These are phyloP conservation scores for Brotula barbata DNA, from an alignment of 2,797 vertebrate species.

Conservation along the genomic window DNA sequence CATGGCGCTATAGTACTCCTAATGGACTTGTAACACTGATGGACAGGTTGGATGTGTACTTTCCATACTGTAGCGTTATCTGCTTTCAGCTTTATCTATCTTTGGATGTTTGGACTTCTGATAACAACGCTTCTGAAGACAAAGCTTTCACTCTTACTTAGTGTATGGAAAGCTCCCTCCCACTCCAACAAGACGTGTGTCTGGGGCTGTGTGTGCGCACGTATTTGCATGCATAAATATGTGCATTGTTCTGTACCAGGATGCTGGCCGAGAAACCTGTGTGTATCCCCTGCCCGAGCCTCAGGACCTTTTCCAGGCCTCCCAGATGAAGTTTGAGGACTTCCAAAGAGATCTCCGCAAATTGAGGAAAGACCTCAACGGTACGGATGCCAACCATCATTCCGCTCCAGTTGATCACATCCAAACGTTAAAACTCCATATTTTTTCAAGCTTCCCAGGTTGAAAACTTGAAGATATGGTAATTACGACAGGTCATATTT, in stretches of 20 bases:
- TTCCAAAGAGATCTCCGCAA: slow-evolving; percentile 95
- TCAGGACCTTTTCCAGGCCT: slow-evolving; percentile 94
- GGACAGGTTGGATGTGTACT: slow-evolving; percentile 41
- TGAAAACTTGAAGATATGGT: slow-evolving; percentile 17
- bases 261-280: slow-evolving; percentile 91
- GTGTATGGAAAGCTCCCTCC: slow-evolving; percentile 52
- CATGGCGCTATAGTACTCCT: slow-evolving; percentile 60
- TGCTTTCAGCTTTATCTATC: background rate
- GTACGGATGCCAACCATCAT: slow-evolving; percentile 70
- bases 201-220: slow-evolving; percentile 33
- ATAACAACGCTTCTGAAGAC: slow-evolving; percentile 50
- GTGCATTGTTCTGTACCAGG: slow-evolving; percentile 75
- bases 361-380: slow-evolving; percentile 91
- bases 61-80: slow-evolving; percentile 17
- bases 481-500: slow-evolving; percentile 38
- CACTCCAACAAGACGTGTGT: slow-evolving; percentile 52
- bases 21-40: slow-evolving; percentile 56
- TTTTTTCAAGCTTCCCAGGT: slow-evolving; percentile 26
- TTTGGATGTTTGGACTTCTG: slow-evolving; percentile 50
- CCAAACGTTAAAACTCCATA: slow-evolving; percentile 22
- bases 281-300: slow-evolving; percentile 93
- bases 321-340: slow-evolving; percentile 97
- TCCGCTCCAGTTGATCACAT: slow-evolving; percentile 11
- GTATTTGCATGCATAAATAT: slow-evolving; percentile 25
- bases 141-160: slow-evolving; percentile 51